phyloP scores from a whole-genome alignment of 1,140 invertebrate species.

The Procambarus clarkii region DNA sequence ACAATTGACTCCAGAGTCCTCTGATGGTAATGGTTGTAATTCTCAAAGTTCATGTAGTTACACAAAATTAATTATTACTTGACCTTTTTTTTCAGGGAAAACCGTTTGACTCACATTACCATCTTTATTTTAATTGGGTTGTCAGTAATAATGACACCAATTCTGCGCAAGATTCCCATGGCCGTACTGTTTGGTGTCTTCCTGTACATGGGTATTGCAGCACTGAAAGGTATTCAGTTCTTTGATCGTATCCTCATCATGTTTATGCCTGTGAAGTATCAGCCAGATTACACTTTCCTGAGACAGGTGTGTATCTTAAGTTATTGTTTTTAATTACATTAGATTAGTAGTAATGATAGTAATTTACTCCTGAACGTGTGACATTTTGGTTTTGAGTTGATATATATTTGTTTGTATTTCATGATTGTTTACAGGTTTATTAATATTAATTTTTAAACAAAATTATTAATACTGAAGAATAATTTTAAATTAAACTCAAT shows the following conservation, averaged over 20 bases:
- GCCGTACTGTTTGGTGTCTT: conserved; percentile 99
- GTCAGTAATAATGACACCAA: conserved; percentile 93
- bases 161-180: conserved; percentile 96
- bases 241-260: conserved; percentile 96
- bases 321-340: not conserved
- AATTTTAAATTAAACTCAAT: too few species aligned
- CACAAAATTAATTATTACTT: not conserved
- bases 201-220: conserved; percentile 98
- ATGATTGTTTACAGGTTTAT: not conserved
- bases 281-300: conserved; percentile 98
- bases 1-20: too few species aligned
- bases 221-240: conserved; percentile 95
- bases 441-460: too few species aligned
- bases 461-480: too few species aligned
- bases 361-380: too few species aligned
- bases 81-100: conserved; percentile 83
- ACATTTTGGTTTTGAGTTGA: not conserved
- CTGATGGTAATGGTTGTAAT: too few species aligned
- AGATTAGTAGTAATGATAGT: not conserved
- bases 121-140: conserved; percentile 97
- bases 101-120: conserved; percentile 95
- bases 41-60: not conserved
- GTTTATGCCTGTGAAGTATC: conserved; percentile 99
- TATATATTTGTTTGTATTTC: not conserved
- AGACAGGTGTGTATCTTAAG: conserved; percentile 83